Base-by-base conservation (phyloP, 2,888 invertebrate species). In the Tortricodes alternella region DNA sequence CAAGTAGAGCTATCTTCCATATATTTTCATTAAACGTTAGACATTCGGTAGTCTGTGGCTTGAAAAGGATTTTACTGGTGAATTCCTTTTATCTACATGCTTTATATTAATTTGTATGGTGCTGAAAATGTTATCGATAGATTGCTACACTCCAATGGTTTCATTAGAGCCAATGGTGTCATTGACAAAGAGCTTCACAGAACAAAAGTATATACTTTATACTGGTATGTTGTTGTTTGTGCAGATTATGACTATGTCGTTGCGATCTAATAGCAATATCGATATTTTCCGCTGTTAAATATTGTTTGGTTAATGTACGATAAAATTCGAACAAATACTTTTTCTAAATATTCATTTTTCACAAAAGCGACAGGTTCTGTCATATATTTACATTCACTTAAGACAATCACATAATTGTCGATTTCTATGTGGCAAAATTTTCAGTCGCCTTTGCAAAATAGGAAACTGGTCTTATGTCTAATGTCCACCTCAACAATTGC, bases 261-360 rank as follows among this genome's bases (percentile, higher is more conserved):
- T 35, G 41, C 53, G 52, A 44, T 39, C 48, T 49, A 49, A 41
- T 55, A 43, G 43, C 48, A 44, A 11, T 35, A 48, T 35, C 55
- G 35, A 49, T 41, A 49, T 48, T 34, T 55, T 41, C 35, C 48
- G 41, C 48, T 23, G 38, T 46, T 55, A 34, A 18, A 35, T 19
- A 48, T 48, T 55, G 41, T 41, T 41, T 48, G 15, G 48, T 37
- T 29, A 46, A n/a, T n/a, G n/a, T n/a, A n/a, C n/a, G n/a, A n/a
- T n/a, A n/a, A n/a, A n/a, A n/a, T n/a, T n/a, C n/a, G n/a, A n/a
- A n/a, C n/a, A n/a, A n/a, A n/a, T n/a, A n/a, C n/a, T n/a, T n/a
- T n/a, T n/a, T n/a, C n/a, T n/a, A n/a, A n/a, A n/a, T n/a, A n/a
- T n/a, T n/a, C n/a, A n/a, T n/a, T n/a, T n/a, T n/a, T n/a, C n/a